Base-by-base conservation (phyloP, 2,113 vertebrate species). In the Macrotus californicus region DNA sequence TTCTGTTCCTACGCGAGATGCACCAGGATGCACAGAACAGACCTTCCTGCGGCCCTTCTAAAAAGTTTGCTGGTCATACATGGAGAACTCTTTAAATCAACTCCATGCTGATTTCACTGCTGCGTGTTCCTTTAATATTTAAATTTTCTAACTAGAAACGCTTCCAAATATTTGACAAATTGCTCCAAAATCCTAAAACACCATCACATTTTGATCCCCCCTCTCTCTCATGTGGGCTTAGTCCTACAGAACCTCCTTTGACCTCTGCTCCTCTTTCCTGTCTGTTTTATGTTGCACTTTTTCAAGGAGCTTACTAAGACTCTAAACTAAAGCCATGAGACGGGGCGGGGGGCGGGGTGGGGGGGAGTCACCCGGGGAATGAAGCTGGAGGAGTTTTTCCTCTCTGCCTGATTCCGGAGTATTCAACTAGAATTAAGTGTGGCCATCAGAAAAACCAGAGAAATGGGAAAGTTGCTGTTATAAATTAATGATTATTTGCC, bases 401-500 rank as follows among this genome's bases (percentile, higher is more conserved):
- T 94, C 97, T 98, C 95, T 97, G 94, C 95, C 87, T 97, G 94
- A 94, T 98, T 97, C 97, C 96, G 84, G 96, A 97, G 95, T 96
- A 93, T 97, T 98, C 98, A 98, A 95, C 96, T 97, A 97, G 98
- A 98, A 98, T 98, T 98, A 98, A 98, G 96, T 95, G 96, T 92
- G 96, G 91, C 93, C 95, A 97, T 98, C 98, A 98, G 98, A 98
- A 97, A 97, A 98, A 96, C 94, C 97, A 97, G 95, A 98, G 97
- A 97, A 97, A 98, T 97, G 93, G 95, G 96, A 79, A 97, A 97
- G 96, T 96, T 87, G 87, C 97, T 97, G 96, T 97, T 98, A 98
- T 98, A 98, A 98, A 98, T 98, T 98, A 98, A 98, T 98, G 98
- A 98, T 98, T 98, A 98, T 98, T 98, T 98, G 98, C 98, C 13